Percentiles rank a stretch among this genome's conserved stretches.
Evolutionary conservation across 2,113 vertebrate species (phyloP).

Genomic region (Xenotilapia longispinis): DNA sequence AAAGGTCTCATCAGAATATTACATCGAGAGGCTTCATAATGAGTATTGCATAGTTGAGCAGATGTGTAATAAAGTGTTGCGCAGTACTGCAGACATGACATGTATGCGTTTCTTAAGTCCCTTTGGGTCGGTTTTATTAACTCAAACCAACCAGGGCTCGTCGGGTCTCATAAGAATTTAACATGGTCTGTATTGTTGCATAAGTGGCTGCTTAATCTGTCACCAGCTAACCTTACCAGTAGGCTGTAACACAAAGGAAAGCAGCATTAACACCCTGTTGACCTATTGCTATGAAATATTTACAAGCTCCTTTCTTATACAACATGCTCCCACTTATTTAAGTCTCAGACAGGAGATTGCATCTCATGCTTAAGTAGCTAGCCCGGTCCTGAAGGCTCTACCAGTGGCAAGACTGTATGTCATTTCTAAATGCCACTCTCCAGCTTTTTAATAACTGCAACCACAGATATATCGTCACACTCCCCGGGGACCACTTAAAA

Average conservation of each 20-base stretch:
- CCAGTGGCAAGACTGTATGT: constrained; percentile 34
- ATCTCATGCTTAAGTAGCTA: constrained; percentile 14
- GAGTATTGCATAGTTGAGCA: constrained; percentile 8
- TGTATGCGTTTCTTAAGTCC: not conserved
- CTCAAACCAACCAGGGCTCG: not conserved
- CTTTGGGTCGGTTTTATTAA: not conserved
- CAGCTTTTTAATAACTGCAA: constrained; percentile 53
- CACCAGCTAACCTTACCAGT: constrained; percentile 1
- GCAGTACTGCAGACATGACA: not conserved
- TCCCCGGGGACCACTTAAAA: constrained; percentile 50
- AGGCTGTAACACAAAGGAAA: constrained; percentile 10
- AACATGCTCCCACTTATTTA: not conserved
- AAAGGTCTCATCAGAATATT: constrained; percentile 3
- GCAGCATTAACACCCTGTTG: constrained; percentile 53
- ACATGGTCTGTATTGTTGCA: not conserved
- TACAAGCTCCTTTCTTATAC: not conserved
- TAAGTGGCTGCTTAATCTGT: constrained; percentile 11
- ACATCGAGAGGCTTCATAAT: not conserved
- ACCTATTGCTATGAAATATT: constrained; percentile 60
- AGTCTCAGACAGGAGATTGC: not conserved
- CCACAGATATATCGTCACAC: constrained; percentile 9
- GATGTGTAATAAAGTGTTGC: constrained; percentile 16
- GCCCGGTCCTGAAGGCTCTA: constrained; percentile 16
- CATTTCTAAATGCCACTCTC: constrained; percentile 51
- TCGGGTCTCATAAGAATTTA: not conserved